Base-by-base conservation (phyloP, 1,140 invertebrate genomes). In the Leptinotarsa lineolata region DNA sequence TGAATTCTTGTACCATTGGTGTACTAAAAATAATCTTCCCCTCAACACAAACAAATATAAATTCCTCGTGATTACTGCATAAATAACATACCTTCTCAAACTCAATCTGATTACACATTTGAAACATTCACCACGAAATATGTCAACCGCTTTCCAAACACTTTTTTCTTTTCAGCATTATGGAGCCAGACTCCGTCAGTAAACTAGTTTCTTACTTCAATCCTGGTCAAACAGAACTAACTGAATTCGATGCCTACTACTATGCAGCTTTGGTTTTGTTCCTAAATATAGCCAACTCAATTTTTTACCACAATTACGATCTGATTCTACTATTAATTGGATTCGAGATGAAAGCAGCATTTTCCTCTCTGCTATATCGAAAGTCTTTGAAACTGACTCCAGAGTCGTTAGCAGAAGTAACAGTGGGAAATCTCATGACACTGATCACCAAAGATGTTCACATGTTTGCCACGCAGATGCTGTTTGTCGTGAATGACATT, bases 381-480 rank as follows among this genome's bases (percentile, higher is more conserved):
- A 96, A 95, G 89, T 87, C 90, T 18, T 83, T 94, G 30, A 87
- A 88, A 21, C 81, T 94, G 4, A 92, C 89, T 65, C 90, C 90
- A 78, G 89, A 88, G 4, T 90, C 93, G 16, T 89, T 93, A 45
- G 89, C 90, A 20, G 88, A 93, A 80, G 94, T 93, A 6, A 94
- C 93, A 5, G 89, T 90, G 45, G 95, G 96, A 11, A 92, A 98
- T 86, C 92, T 97, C 81, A 92, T 97, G 15, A 98, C 97, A 85
- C 86, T 98, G 6, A 87, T 98, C 74, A 95, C 95, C 15, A 98
- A 97, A 84, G 96, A 98, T 83, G 91, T 93, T 63, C 90, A 90
- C 64, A 86, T 90, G 21, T 89, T 94, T 79, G 92, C 94, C 81
- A 86, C 88, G 46, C 88, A 89, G 1, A 85, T 92, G 16, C n/a